Base-by-base conservation (phyloP, 1,140 invertebrate genomes). In the Leptonema lineaticorne region DNA sequence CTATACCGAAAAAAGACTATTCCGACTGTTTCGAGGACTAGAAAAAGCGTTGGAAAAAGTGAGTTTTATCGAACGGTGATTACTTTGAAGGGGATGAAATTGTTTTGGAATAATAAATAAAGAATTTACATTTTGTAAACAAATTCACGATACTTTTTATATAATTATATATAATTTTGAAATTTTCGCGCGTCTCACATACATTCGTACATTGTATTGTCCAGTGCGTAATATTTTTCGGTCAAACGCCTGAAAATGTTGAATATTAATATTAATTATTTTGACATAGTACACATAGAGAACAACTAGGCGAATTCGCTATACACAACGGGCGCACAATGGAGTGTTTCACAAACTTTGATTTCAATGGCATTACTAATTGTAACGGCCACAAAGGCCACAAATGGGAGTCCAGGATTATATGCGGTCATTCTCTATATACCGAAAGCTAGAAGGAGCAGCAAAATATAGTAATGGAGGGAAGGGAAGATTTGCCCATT, bases 361-460 rank as follows among this genome's bases (percentile, higher is more conserved):
- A 53, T 53, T 53, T 53, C 22, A 53, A 53, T 53, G n/a, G 22
- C 50, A 53, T 53, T 53, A 24, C 22, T 26, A 53, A 53, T 53
- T 53, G 50, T 26, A 26, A 53, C 8, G 20, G 27, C 50, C 50
- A 24, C 50, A 53, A 53, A 26, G 9, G 24, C 50, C 50, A 24
- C 50, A 53, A 53, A 53, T 53, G 50, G 50, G 50, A 53, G 9
- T 53, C 50, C 37, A 7, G 50, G 24, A 53, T 53, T 53, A 53
- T 8, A 8, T 53, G 50, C 24, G 50, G 50, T 53, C 50, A 53
- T 24, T 24, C 50, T 26, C 37, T 41, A 41, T 41, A 41, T 16
- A 41, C 9, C n/a, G n/a, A n/a, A n/a, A n/a, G n/a, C n/a, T n/a
- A n/a, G n/a, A n/a, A n/a, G n/a, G n/a, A n/a, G n/a, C n/a, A n/a